These are phyloP conservation scores for Lacanobia wlatinum DNA, from an alignment of 2,888 invertebrate genomes.

Conservation along the genomic window DNA sequence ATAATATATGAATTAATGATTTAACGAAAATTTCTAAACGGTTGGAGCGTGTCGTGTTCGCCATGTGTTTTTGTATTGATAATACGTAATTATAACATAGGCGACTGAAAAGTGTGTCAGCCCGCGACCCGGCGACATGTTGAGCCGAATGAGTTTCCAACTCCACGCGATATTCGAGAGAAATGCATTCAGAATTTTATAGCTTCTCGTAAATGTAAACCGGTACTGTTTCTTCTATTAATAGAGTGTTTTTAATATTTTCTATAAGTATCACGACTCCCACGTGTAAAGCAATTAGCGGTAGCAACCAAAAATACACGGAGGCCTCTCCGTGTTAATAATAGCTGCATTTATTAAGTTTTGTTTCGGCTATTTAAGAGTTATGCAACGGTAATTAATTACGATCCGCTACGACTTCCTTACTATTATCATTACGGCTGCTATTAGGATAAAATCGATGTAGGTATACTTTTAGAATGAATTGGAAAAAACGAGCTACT, in stretches of 20 bases:
- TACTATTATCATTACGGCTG: conserved; percentile 17
- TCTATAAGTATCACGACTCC: conserved; percentile 46
- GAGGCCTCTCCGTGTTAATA: conserved; percentile 48
- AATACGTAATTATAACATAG: conserved; percentile 80
- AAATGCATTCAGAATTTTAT: conserved; percentile 61
- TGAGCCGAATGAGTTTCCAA: conserved; percentile 35
- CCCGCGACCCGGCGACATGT: conserved; percentile 69
- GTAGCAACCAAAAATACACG: conserved; percentile 40
- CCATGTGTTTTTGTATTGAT: conserved; percentile 69
- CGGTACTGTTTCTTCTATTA: conserved; percentile 53
- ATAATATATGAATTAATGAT: conserved; percentile 55
- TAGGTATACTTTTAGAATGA: conserved; percentile 8
- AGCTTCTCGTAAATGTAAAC: conserved; percentile 49
- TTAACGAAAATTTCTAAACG: conserved; percentile 59
- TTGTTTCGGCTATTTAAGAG: conserved; percentile 40
- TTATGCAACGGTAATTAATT: conserved; percentile 44
- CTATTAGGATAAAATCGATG: not conserved
- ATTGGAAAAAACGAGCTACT: not conserved
- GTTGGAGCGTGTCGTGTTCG: conserved; percentile 42
- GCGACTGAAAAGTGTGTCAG: conserved; percentile 84
- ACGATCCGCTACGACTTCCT: conserved; percentile 23
- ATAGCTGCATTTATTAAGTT: conserved; percentile 51
- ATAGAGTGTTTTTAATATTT: conserved; percentile 52
- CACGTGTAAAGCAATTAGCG: conserved; percentile 55
- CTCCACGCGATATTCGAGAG: conserved; percentile 37